Conservation (phyloP, 1,140 invertebrate species). For the Drosophila eugracilis region DNA sequence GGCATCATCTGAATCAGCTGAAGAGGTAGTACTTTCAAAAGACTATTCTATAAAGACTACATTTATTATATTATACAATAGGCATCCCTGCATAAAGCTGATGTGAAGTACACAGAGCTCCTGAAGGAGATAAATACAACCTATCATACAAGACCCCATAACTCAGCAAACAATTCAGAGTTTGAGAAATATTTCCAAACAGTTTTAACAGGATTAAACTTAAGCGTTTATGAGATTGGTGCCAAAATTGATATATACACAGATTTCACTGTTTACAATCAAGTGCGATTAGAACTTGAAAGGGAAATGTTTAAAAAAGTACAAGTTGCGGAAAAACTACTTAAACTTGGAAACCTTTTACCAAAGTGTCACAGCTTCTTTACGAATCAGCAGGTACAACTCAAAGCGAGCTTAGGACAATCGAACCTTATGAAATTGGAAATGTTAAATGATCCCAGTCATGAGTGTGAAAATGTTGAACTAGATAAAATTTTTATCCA, state of each 20-base stretch:
- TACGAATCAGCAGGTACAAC: neutral
- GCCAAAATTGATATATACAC: constrained; percentile 8
- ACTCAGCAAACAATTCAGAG: neutral
- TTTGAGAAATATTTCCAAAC: constrained; percentile 5
- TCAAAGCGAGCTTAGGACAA: neutral
- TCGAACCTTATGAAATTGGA: constrained; percentile 1
- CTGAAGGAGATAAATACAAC: constrained; percentile 3
- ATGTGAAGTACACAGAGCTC: neutral
- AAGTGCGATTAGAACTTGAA: neutral
- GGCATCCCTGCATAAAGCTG: neutral
- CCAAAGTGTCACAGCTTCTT: neutral
- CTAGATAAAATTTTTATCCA: neutral
- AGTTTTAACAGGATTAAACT: neutral
- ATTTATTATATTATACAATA: no score
- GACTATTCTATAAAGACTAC: no score
- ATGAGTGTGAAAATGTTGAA: constrained; percentile 5
- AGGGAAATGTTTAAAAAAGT: neutral
- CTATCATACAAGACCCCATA: neutral
- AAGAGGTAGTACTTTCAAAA: no score
- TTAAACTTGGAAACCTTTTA: neutral
- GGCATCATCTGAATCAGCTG: no score
- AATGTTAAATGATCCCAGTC: neutral
- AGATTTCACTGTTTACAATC: constrained; percentile 1
- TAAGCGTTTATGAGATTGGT: neutral
- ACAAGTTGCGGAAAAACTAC: neutral